Evolutionary conservation across 2,113 vertebrate species (phyloP), one percentile per base, ranked within the genome.

Genomic region (Takifugu flavidus): DNA sequence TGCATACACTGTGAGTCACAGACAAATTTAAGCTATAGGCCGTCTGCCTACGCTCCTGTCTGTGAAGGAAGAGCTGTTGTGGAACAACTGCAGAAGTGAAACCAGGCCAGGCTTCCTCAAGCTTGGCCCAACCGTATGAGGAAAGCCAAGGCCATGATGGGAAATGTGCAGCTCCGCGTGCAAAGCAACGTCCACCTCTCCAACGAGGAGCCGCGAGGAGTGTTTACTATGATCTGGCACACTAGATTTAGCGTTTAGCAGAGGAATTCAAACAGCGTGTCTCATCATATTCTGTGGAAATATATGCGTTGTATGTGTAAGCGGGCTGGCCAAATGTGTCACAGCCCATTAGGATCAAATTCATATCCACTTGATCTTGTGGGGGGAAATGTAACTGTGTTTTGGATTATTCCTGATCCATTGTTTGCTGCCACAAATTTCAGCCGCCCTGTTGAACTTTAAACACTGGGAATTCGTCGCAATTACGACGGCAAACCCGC

Each of bases 51-150:
- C 25, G 43, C 20, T 1, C n/a, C 13, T 56, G 78, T 81, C 75
- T 81, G 67, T 49, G 52, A 70, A 43, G 2, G 53, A 55, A 53
- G 34, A 65, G 64, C 49, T 62, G 82, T 86, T 82, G 52, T 56
- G 71, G 75, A 80, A 81, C 27, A 29, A 45, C 63, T 79, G 66
- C 70, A 67, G 77, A 86, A 89, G 82, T 86, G 84, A 87, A 87
- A 87, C 78, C 53, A 77, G 64, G 80, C 52, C 59, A 70, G 66
- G 72, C 84, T 76, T 82, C 77, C 75, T 70, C 56, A 50, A 74
- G 69, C 72, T 63, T 49, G 51, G 62, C 15, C 27, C 59, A 66
- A 65, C 67, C 64, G 53, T 60, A 44, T 69, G 67, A 80, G 79
- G 74, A 82, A 74, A 77, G 65, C 42, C 53, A 53, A 42, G 43